Conservation (phyloP, 2,797 vertebrate species). For the Sebastes nivosus region DNA sequence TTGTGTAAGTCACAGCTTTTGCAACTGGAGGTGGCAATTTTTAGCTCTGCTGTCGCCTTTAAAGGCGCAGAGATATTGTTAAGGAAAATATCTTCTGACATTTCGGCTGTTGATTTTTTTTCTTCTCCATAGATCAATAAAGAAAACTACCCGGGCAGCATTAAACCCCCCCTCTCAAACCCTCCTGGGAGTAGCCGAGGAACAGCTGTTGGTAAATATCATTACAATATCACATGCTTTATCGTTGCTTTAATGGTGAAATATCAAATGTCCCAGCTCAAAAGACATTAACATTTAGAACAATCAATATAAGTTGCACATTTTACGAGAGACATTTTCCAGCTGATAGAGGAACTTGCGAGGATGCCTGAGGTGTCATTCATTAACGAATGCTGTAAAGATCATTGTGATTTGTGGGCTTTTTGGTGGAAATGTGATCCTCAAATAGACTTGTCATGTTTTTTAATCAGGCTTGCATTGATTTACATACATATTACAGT, state of each 20-base stretch:
- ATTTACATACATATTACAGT: constrained; percentile 33
- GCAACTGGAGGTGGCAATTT: not conserved
- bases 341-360: constrained; percentile 57
- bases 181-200: constrained; percentile 56
- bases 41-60: constrained; percentile 36
- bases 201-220: constrained; percentile 86
- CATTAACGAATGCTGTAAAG: constrained; percentile 60
- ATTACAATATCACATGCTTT: constrained; percentile 81
- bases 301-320: constrained; percentile 81
- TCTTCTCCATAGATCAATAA: constrained; percentile 71
- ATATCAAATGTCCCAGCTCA: constrained; percentile 76
- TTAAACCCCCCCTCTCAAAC: constrained; percentile 47
- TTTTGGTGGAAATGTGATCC: constrained; percentile 33
- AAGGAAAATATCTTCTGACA: constrained; percentile 58
- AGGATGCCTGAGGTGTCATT: constrained; percentile 62
- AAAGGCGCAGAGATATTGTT: constrained; percentile 53
- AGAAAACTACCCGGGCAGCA: constrained; percentile 59
- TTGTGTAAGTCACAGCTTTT: not conserved
- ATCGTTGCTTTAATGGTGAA: constrained; percentile 79
- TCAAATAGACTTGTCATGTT: constrained; percentile 26
- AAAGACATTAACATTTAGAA: constrained; percentile 84
- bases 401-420: constrained; percentile 58
- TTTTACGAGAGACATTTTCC: constrained; percentile 76
- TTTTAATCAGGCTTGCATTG: constrained; percentile 33
- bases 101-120: constrained; percentile 40